Evolutionary conservation across 1,140 invertebrate genomes (phyloP).

Genomic region (Drosophila malerkotliana): DNA sequence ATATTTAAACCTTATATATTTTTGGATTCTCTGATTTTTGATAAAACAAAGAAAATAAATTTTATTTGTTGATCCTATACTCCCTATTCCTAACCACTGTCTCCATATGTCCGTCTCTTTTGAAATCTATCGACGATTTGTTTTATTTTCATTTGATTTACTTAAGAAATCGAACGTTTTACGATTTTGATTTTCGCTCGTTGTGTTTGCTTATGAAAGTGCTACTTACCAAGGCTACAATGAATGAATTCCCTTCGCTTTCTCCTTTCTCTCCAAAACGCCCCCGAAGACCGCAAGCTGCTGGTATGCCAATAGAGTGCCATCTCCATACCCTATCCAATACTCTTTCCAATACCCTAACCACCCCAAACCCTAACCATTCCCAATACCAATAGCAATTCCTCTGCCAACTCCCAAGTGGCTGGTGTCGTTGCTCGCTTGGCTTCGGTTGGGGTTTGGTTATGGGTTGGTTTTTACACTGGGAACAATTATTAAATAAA

Average conservation of each 20-base stretch:
- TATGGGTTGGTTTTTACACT: conserved; percentile 27
- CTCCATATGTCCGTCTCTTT: not conserved
- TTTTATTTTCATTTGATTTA: conserved; percentile 56
- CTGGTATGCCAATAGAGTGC: not conserved
- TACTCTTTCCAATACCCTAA: not conserved
- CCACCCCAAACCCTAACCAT: not conserved
- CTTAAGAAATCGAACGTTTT: conserved; percentile 49
- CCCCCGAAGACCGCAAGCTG: conserved; percentile 9
- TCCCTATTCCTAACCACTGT: conserved; percentile 1
- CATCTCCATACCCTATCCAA: not conserved
- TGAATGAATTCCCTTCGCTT: conserved; percentile 3
- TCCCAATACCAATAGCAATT: conserved; percentile 36
- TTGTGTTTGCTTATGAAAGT: conserved; percentile 63
- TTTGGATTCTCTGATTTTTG: not conserved
- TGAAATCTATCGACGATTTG: conserved; percentile 28
- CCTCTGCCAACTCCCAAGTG: conserved; percentile 55
- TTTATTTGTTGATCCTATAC: no score
- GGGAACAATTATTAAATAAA: not conserved
- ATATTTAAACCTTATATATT: not conserved
- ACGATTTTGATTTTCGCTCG: conserved; percentile 46
- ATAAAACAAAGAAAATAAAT: no score
- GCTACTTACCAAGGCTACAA: conserved; percentile 43
- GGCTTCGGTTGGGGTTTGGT: conserved; percentile 39
- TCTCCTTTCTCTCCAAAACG: not conserved
- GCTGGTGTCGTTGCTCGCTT: conserved; percentile 56